Conservation (phyloP, 2,888 invertebrate species). For the Entomobrya multifasciata region DNA sequence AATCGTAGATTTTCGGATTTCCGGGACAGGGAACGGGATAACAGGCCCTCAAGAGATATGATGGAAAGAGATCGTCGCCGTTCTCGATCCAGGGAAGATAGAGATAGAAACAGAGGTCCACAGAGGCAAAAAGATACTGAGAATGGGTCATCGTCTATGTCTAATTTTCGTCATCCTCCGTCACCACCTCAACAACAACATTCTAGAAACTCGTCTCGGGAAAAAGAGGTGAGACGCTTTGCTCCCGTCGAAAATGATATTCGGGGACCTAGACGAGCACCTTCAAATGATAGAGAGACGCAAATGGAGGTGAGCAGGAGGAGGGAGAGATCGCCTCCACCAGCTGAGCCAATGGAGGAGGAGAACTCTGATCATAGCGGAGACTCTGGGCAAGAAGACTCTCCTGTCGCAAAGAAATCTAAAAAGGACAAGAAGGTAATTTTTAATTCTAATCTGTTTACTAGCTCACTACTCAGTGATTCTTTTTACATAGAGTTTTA, state of each 20-base stretch:
- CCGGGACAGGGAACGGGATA: conserved; percentile 81
- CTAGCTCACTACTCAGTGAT: not conserved
- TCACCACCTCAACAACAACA: conserved; percentile 73
- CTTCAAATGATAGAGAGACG: conserved; percentile 80
- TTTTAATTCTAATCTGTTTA: not conserved
- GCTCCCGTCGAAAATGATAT: conserved; percentile 24
- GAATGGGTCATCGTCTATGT: conserved; percentile 62
- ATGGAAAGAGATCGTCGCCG: conserved; percentile 57
- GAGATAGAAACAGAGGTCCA: conserved; percentile 77
- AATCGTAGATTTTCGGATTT: conserved; percentile 72
- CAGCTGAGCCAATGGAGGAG: conserved; percentile 48
- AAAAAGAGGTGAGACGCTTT: conserved; percentile 27
- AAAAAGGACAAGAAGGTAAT: conserved; percentile 64
- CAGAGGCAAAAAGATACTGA: conserved; percentile 78
- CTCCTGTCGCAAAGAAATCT: conserved; percentile 31
- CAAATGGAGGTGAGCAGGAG: conserved; percentile 81
- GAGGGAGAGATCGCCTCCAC: conserved; percentile 79
- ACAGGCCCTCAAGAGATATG: conserved; percentile 73
- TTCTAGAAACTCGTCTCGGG: conserved; percentile 52
- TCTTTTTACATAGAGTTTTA: not conserved
- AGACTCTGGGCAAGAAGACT: conserved; percentile 60
- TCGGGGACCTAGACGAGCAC: conserved; percentile 25
- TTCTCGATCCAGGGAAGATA: conserved; percentile 78
- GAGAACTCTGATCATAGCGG: conserved; percentile 41
- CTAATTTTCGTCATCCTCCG: conserved; percentile 79